These are phyloP conservation scores for Rousettus leschenaultii DNA, from an alignment of 2,113 vertebrate genomes.

Conservation along the genomic window DNA sequence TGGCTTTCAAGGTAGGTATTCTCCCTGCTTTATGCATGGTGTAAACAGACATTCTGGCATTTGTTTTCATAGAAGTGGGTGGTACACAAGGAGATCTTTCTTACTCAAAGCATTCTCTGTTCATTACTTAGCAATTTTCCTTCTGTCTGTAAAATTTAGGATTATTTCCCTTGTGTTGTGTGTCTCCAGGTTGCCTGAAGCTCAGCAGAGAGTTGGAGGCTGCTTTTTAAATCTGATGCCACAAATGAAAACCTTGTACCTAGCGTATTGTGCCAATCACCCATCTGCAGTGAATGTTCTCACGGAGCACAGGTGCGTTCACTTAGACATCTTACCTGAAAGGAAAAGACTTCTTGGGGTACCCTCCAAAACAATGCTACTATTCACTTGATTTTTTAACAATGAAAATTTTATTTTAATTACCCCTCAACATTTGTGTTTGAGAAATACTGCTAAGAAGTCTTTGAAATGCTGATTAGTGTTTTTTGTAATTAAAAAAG, in stretches of 20 bases:
- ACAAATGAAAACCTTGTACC: constrained; percentile 94
- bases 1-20: background rate
- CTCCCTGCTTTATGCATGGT: background rate
- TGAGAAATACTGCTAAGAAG: background rate
- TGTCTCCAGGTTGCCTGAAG: constrained; percentile 90
- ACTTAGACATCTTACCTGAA: too few species aligned
- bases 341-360: background rate
- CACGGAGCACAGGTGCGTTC: constrained; percentile 91
- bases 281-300: constrained; percentile 97
- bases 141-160: background rate
- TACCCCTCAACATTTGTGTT: background rate
- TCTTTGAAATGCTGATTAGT: background rate
- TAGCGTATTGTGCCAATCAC: constrained; percentile 96
- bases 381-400: background rate
- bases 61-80: background rate
- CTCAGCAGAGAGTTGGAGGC: constrained; percentile 93
- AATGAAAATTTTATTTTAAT: background rate
- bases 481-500: background rate
- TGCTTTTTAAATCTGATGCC: constrained; percentile 97
- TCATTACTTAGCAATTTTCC: background rate
- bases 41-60: background rate
- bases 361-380: too few species aligned
- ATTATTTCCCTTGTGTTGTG: background rate
- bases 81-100: background rate
- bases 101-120: background rate